These are phyloP conservation scores for Lathamus discolor DNA, from an alignment of 2,113 vertebrate species.

Conservation along the genomic window DNA sequence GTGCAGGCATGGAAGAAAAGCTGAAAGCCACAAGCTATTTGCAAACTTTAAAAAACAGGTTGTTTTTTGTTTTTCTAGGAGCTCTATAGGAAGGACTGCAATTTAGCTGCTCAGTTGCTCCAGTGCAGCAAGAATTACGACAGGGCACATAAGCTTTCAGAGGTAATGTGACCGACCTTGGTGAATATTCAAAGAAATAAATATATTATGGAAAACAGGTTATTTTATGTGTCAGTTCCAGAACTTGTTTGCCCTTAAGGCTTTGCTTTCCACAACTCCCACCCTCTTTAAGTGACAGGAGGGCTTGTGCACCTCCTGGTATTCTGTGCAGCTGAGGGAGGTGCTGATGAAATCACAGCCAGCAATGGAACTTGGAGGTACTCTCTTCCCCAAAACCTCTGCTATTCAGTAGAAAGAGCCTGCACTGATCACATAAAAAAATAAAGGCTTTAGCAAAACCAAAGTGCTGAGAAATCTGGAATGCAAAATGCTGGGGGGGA, in stretches of 20 bases:
- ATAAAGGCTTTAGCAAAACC: background rate
- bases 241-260: background rate
- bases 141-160: constrained; percentile 89
- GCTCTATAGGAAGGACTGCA: constrained; percentile 96
- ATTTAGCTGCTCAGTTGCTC: constrained; percentile 92
- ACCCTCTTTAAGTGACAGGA: background rate
- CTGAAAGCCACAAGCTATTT: background rate
- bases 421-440: background rate
- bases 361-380: background rate
- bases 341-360: background rate
- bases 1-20: background rate
- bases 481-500: background rate
- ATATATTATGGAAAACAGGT: background rate
- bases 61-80: constrained; percentile 80
- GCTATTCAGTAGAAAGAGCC: background rate
- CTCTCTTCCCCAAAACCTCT: background rate
- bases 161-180: constrained; percentile 78
- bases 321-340: background rate
- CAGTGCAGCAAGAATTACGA: constrained; percentile 92
- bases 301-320: background rate
- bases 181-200: background rate
- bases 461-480: background rate
- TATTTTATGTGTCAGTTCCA: background rate
- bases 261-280: background rate
- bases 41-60: background rate